These are phyloP conservation scores for Mesocricetus auratus DNA, from an alignment of 2,113 vertebrate species.

Conservation along the genomic window DNA sequence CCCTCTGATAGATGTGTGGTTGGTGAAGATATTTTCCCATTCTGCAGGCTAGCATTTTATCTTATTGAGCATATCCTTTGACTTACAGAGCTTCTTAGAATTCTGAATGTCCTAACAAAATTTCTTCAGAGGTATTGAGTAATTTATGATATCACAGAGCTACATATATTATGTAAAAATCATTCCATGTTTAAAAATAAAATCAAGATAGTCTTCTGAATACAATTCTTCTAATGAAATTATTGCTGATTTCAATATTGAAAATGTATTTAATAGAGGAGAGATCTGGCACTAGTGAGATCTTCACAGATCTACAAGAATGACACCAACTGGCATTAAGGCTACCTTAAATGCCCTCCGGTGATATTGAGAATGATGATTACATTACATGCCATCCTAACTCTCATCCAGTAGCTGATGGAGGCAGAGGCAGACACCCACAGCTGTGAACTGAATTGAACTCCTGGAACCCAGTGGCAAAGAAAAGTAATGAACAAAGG, in stretches of 20 bases:
- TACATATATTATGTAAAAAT: not conserved
- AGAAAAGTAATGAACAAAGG: too few relatives aligned
- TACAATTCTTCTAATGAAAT: not conserved
- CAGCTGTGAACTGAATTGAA: too few relatives aligned
- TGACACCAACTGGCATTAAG: too few relatives aligned
- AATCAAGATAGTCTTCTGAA: not conserved
- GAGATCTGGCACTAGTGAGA: too few relatives aligned
- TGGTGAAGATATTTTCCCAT: not conserved
- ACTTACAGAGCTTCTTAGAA: not conserved
- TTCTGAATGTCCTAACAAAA: constrained; percentile 28
- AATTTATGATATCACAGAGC: not conserved
- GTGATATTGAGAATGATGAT: too few relatives aligned
- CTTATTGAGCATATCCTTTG: not conserved
- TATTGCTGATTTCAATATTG: not conserved
- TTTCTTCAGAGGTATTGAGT: not conserved
- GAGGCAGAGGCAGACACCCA: too few relatives aligned
- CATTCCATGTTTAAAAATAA: constrained; percentile 35
- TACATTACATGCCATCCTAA: too few relatives aligned
- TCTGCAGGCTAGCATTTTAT: not conserved
- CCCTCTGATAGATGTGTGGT: not conserved
- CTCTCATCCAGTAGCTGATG: too few relatives aligned
- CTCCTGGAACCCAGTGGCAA: too few relatives aligned
- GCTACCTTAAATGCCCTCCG: too few relatives aligned
- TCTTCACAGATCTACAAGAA: too few relatives aligned
- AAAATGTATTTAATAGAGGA: not conserved